Conservation (phyloP, 2,888 invertebrate genomes). For the Eupithecia abbreviata region DNA sequence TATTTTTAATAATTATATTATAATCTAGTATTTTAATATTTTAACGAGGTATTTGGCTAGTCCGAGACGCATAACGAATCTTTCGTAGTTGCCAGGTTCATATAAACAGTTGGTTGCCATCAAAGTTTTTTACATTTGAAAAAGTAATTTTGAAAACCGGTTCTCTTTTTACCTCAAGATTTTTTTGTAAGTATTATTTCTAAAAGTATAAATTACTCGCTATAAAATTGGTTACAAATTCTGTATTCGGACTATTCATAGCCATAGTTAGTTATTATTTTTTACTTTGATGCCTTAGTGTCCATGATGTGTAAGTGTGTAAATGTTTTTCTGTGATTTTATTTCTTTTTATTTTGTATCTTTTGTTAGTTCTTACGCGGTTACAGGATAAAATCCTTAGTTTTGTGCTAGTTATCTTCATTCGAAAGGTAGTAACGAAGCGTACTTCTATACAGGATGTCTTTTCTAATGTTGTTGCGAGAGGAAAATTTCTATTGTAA, state of each 20-base stretch:
- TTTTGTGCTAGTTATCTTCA: constrained; percentile 66
- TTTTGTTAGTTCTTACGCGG: constrained; percentile 64
- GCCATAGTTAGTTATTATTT: constrained; percentile 74
- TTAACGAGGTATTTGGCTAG: constrained; percentile 70
- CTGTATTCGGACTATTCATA: constrained; percentile 74
- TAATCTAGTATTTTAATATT: constrained; percentile 55
- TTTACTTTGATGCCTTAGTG: constrained; percentile 66
- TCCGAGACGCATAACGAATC: constrained; percentile 66
- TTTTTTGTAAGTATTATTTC: not conserved
- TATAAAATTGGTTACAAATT: not conserved
- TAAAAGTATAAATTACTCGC: not conserved
- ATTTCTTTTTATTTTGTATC: constrained; percentile 59
- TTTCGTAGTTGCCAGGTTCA: constrained; percentile 41
- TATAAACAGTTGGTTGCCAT: constrained; percentile 20
- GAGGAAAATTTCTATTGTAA: constrained; percentile 34
- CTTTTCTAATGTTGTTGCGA: constrained; percentile 25
- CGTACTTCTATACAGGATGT: constrained; percentile 25
- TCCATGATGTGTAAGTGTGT: constrained; percentile 63
- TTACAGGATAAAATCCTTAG: constrained; percentile 77
- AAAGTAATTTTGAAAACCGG: not conserved
- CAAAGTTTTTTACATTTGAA: constrained; percentile 19
- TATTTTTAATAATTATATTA: constrained; percentile 41
- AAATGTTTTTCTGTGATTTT: constrained; percentile 77
- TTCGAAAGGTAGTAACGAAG: constrained; percentile 13
- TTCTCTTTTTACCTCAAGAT: not conserved